phyloP scores from a whole-genome alignment of 2,888 invertebrate species.

The Limnephilus lunatus region DNA sequence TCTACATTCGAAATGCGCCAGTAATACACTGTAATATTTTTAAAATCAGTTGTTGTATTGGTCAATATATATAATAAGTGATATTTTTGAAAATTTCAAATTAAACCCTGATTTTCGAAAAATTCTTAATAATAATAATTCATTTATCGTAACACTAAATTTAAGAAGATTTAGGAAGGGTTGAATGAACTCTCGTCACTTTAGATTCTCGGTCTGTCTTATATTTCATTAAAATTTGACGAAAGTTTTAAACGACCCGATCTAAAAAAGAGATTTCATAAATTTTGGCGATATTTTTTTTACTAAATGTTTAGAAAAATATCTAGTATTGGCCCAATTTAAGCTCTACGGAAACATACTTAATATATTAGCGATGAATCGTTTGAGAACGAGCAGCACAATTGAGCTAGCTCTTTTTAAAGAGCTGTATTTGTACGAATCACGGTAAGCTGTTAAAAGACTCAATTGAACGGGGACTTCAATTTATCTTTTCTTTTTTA shows the following conservation, averaged over 20 bases:
- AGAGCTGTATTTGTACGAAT: too few relatives aligned
- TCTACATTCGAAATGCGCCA: background rate
- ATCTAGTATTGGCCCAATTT: background rate
- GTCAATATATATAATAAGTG: background rate
- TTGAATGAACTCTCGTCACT: too few relatives aligned
- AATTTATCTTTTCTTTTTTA: too few relatives aligned
- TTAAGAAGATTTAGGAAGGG: background rate
- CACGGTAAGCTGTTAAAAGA: too few relatives aligned
- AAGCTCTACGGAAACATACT: background rate
- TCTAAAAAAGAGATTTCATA: background rate
- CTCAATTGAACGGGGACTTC: too few relatives aligned
- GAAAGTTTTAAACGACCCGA: too few relatives aligned
- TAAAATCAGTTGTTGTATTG: background rate
- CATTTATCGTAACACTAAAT: background rate
- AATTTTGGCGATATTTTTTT: background rate
- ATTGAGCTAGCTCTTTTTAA: too few relatives aligned
- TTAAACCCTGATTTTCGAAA: background rate
- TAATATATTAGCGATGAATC: too few relatives aligned
- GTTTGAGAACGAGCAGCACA: too few relatives aligned
- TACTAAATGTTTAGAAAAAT: background rate
- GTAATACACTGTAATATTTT: background rate
- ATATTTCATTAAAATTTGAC: too few relatives aligned
- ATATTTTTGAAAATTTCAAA: background rate
- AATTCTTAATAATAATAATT: too few relatives aligned
- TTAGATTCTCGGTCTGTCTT: too few relatives aligned